Evolutionary conservation across 2,113 vertebrate species (phyloP), one percentile per base, ranked within the genome.

Genomic region (Aix galericulata): DNA sequence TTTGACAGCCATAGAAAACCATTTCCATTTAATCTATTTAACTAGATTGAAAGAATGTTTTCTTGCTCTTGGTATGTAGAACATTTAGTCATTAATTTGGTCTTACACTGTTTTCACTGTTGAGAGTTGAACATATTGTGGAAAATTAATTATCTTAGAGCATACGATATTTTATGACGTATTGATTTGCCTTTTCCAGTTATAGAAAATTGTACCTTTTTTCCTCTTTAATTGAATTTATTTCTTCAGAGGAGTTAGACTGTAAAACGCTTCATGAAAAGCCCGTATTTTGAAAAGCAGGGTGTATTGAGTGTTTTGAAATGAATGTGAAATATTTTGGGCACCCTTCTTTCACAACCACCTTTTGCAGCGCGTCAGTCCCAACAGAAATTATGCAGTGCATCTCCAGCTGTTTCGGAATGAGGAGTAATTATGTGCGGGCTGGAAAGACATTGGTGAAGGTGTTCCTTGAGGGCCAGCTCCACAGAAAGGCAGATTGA

Each of bases 81-180:
- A 72, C 97, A 96, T 93, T 97, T 97, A 56, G 64, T 88, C 85
- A 76, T 69, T 88, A 74, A 89, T 88, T 96, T 94, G 71, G 81
- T 87, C 80, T 95, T 94, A 94, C 88, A 50, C 84, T 95, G 82
- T 86, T 93, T 91, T 95, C 88, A 92, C 63, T 82, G 95, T 50
- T 93, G 76, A 83, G 83, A 95, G 60, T 94, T 79, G 83, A 95
- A 87, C 53, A 71, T 95, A 90, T 93, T 97, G 81, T 97, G 88
- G 93, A 94, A 96, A 97, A 95, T 97, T 97, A 98, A 97, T 98
- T 97, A 89, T 97, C 88, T 80, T 95, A 93, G 86, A 6, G 1
- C 58, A 91, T 69, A 64, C 71, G 29, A 27, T 95, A 96, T 95
- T 96, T 97, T 95, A 93, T 29, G 44, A 96, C 95, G 69, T 94